phyloP scores from a whole-genome alignment of 1,140 invertebrate species.

The Drosophila funebris region DNA sequence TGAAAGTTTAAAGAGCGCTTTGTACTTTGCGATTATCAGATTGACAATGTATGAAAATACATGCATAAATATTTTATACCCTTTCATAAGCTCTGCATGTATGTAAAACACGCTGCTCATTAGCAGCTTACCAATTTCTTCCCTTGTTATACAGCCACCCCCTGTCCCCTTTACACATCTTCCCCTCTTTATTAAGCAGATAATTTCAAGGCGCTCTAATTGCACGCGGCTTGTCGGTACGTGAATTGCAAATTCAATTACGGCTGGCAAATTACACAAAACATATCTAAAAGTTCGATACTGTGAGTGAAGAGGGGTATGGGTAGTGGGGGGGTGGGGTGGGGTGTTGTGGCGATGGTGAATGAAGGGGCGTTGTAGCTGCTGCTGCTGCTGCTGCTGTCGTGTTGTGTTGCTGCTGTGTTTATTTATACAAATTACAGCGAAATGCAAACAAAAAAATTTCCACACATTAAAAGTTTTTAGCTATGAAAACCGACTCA shows the following conservation, averaged over 20 bases:
- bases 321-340: neutral
- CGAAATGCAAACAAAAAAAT: conserved; percentile 50
- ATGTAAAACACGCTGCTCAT: conserved; percentile 14
- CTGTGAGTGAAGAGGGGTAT: neutral
- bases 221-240: conserved; percentile 32
- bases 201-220: conserved; percentile 55
- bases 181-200: neutral
- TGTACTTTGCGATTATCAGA: too few relatives aligned
- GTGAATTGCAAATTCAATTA: conserved; percentile 56
- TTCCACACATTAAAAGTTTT: conserved; percentile 79
- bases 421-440: conserved; percentile 78
- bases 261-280: conserved; percentile 44
- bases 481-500: conserved; percentile 68
- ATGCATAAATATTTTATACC: too few relatives aligned
- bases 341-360: too few relatives aligned
- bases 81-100: neutral
- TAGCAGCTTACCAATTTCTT: conserved; percentile 19
- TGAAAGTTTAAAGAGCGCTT: too few relatives aligned
- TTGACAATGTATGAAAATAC: too few relatives aligned
- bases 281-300: conserved; percentile 40
- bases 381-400: neutral
- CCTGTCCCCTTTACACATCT: neutral
- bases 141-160: neutral
- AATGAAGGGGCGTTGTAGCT: neutral
- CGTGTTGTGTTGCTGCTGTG: conserved; percentile 28